Evolutionary conservation across 1,140 invertebrate genomes (phyloP), one percentile per base, ranked within the genome.

Genomic region (Drosophila jambulina): DNA sequence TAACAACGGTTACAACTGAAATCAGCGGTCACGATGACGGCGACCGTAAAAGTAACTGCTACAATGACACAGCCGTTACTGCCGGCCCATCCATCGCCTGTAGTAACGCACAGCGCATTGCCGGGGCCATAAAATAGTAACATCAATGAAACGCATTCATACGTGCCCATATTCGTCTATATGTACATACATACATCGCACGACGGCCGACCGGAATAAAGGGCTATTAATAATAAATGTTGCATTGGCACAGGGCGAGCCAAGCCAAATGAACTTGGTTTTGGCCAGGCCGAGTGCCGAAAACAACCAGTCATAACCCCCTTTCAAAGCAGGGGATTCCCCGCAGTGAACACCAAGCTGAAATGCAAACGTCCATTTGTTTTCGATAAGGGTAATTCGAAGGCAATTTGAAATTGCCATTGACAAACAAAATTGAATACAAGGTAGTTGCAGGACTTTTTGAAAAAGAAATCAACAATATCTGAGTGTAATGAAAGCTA

Each of bases 181-280:
- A 56, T 57, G 29, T 40, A 58, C 19, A 32, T n/a, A 15, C 15
- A 21, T 25, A 40, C 4, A 43, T 54, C 48, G 48, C 29, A 59
- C 32, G 49, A 63, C 62, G 70, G 71, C 78, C 63, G 84, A 54
- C 84, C 84, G 85, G 85, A 90, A 90, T 90, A 85, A 80, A 90
- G 81, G 67, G 85, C 85, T 90, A 90, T 90, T 90, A 90, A 90
- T 90, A 90, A 90, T 90, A 90, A 90, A 90, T 90, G 85, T 77
- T 65, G 81, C 56, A 67, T 54, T 70, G 62, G 62, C 38, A 51
- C 48, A 29, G 67, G 36, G 29, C 67, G 32, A 57, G 38, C 25
- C 29, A 4, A 17, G 38, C 38, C 80, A 87, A 87, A 87, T 87
- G 84, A 87, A 87, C 84, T 87, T 88, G 86, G 83, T 54, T 54